phyloP scores from a whole-genome alignment of 2,888 invertebrate genomes.

The Pyrochroa serraticornis region DNA sequence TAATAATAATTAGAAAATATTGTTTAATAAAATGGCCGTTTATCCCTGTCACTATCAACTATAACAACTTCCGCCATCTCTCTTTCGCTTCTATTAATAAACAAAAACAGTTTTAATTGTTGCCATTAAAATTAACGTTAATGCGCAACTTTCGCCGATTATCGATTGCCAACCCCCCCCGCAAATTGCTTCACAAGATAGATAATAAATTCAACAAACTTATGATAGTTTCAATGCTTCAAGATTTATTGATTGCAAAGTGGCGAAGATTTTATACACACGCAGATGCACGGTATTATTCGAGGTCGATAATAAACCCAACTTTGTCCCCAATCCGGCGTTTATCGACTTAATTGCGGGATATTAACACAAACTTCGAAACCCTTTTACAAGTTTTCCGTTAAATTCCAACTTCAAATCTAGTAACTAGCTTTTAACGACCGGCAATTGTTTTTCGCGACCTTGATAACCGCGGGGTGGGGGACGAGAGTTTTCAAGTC shows the following conservation, averaged over 20 bases:
- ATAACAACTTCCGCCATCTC: slow-evolving; percentile 26
- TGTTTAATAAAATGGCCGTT: slow-evolving; percentile 24
- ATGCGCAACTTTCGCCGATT: slow-evolving; percentile 36
- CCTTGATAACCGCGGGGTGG: too few species aligned
- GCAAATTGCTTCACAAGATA: too few species aligned
- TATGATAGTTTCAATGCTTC: slow-evolving; percentile 25
- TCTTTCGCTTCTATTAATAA: slow-evolving; percentile 14
- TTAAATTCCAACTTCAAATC: too few species aligned
- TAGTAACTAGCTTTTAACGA: too few species aligned
- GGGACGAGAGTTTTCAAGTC: too few species aligned
- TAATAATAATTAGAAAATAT: not conserved
- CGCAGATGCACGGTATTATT: slow-evolving; percentile 43
- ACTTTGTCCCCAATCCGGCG: slow-evolving; percentile 24
- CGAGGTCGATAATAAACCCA: slow-evolving; percentile 37
- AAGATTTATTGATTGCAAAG: slow-evolving; percentile 42
- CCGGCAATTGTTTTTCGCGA: too few species aligned
- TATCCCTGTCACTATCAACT: slow-evolving; percentile 14
- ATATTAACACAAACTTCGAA: not conserved
- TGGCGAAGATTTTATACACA: slow-evolving; percentile 34
- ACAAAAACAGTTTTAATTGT: slow-evolving; percentile 6
- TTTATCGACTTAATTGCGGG: slow-evolving; percentile 27
- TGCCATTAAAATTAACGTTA: slow-evolving; percentile 17
- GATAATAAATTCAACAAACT: too few species aligned
- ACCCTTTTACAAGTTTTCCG: too few species aligned
- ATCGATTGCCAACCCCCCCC: slow-evolving; percentile 43